Evolutionary conservation across 2,113 vertebrate genomes (phyloP).

Genomic region (Neogale vison): DNA sequence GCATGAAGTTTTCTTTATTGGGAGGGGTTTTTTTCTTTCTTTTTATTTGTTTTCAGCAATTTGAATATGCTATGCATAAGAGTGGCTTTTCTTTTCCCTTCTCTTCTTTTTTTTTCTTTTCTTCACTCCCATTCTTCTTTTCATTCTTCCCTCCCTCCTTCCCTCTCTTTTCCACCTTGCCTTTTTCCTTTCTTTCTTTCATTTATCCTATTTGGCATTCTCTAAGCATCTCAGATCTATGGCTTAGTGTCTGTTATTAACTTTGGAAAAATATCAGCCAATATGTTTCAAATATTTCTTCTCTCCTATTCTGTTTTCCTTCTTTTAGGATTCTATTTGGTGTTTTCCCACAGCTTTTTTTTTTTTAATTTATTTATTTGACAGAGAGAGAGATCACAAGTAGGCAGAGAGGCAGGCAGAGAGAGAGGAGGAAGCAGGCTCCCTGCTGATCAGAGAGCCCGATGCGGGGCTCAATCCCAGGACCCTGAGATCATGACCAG

Average conservation of each 20-base stretch:
- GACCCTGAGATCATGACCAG: too few relatives aligned
- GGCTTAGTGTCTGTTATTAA: background rate
- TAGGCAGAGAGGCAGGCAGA: too few relatives aligned
- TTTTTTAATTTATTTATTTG: too few relatives aligned
- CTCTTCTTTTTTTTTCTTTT: background rate
- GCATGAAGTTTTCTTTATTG: background rate
- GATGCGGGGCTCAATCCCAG: too few relatives aligned
- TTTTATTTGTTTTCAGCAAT: background rate
- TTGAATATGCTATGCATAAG: background rate
- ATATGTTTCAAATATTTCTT: background rate
- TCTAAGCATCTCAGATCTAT: background rate
- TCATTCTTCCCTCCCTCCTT: too few relatives aligned
- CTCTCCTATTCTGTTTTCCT: background rate
- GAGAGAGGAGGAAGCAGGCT: too few relatives aligned
- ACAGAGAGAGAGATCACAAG: too few relatives aligned
- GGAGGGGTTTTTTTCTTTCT: background rate
- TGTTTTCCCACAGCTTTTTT: background rate
- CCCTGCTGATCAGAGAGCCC: too few relatives aligned
- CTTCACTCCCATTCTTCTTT: too few relatives aligned
- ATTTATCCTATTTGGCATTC: background rate
- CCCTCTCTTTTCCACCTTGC: background rate
- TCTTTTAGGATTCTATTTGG: background rate
- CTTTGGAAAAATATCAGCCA: background rate
- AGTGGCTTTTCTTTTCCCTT: background rate
- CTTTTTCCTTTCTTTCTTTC: background rate